Conservation (phyloP, 2,888 invertebrate genomes). For the Cantharis lateralis region DNA sequence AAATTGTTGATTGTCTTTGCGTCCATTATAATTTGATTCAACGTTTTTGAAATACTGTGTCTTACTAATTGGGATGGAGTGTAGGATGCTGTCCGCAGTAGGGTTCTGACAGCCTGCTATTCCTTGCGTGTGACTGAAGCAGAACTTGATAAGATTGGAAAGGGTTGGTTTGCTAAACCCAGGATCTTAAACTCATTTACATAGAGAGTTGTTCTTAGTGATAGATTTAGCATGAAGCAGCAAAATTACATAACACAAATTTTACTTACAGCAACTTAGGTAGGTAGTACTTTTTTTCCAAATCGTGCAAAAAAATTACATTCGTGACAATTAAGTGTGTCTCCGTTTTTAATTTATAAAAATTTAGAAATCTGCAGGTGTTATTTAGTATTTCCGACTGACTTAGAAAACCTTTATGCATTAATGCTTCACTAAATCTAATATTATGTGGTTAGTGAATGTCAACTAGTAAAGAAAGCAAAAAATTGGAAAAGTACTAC, state of each 20-base stretch:
- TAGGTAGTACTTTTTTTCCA: neutral
- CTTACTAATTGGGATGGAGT: slow-evolving; percentile 22
- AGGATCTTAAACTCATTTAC: slow-evolving; percentile 40
- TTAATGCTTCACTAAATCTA: slow-evolving; percentile 27
- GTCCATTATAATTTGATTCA: neutral
- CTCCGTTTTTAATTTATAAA: slow-evolving; percentile 16
- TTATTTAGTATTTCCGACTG: slow-evolving; percentile 22
- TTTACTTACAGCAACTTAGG: neutral
- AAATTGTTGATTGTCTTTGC: neutral
- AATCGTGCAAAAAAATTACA: neutral
- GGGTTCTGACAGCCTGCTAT: slow-evolving; percentile 38
- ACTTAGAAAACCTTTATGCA: slow-evolving; percentile 31
- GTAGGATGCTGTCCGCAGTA: slow-evolving; percentile 37
- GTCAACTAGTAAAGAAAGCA: slow-evolving; percentile 17
- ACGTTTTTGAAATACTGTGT: slow-evolving; percentile 1
- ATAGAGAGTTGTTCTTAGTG: slow-evolving; percentile 39
- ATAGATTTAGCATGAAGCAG: slow-evolving; percentile 36
- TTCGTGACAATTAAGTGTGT: slow-evolving; percentile 13
- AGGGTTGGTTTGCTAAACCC: slow-evolving; percentile 36
- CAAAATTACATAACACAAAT: slow-evolving; percentile 33
- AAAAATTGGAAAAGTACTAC: neutral
- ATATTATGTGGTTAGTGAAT: slow-evolving; percentile 32
- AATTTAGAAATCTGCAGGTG: slow-evolving; percentile 28
- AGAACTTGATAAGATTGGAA: slow-evolving; percentile 39
- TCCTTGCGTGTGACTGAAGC: slow-evolving; percentile 39